Evolutionary conservation across 2,888 invertebrate genomes (phyloP).

Genomic region (Xylocampa areola): DNA sequence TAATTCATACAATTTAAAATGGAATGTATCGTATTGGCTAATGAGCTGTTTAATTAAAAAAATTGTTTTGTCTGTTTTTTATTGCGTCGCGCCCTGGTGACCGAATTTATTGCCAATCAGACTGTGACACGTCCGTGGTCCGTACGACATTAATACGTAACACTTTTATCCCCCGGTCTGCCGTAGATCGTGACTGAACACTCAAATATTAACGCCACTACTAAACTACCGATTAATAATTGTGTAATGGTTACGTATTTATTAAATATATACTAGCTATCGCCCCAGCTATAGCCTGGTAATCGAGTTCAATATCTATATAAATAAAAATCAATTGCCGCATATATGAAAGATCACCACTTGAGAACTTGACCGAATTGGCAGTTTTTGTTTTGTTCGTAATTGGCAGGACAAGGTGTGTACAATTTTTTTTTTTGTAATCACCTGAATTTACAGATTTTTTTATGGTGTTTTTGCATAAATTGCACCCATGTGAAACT

Average conservation of each 20-base stretch:
- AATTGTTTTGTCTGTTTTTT: conserved; percentile 44
- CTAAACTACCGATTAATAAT: conserved; percentile 16
- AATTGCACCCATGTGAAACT: too few relatives aligned
- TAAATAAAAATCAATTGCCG: too few relatives aligned
- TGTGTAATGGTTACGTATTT: conserved; percentile 20
- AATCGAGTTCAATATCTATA: too few relatives aligned
- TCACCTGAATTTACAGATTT: too few relatives aligned
- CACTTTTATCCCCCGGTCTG: conserved; percentile 35
- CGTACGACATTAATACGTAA: conserved; percentile 52
- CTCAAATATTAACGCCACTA: conserved; percentile 32
- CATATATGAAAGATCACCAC: too few relatives aligned
- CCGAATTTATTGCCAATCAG: conserved; percentile 62
- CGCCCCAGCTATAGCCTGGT: too few relatives aligned
- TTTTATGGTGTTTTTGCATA: too few relatives aligned
- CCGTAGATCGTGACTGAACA: conserved; percentile 38
- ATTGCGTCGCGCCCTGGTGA: conserved; percentile 23
- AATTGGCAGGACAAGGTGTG: too few relatives aligned
- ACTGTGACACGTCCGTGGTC: conserved; percentile 56
- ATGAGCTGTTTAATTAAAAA: conserved; percentile 47
- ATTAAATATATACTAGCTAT: too few relatives aligned
- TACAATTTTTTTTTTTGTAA: too few relatives aligned
- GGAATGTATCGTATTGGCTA: conserved; percentile 40
- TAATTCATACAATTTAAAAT: conserved; percentile 18
- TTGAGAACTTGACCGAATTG: too few relatives aligned
- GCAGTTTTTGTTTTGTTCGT: too few relatives aligned